phyloP scores from a whole-genome alignment of 2,113 vertebrate species.

The Takifugu bimaculatus region DNA sequence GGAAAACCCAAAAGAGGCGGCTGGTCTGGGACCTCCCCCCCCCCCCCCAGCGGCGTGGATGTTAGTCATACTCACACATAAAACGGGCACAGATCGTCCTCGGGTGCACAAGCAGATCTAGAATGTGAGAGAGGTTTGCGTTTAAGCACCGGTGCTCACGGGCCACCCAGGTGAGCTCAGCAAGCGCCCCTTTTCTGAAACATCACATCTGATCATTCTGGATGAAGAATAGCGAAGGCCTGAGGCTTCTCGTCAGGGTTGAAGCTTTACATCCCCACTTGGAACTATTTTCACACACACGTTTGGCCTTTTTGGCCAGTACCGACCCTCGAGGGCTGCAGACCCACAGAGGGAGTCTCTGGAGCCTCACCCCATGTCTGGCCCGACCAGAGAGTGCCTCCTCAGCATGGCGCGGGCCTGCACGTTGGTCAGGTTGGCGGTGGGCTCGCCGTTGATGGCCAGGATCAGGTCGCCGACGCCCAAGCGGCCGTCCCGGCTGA shows the following conservation, averaged over 20 bases:
- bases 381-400: conserved; percentile 89
- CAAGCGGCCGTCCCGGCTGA: conserved; percentile 89
- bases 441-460: conserved; percentile 89
- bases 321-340: no score
- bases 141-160: conserved; percentile 84
- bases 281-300: no score
- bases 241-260: neutral
- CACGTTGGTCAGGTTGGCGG: conserved; percentile 83
- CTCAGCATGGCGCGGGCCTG: conserved; percentile 92
- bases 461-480: conserved; percentile 90
- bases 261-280: no score
- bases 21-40: conserved; percentile 39
- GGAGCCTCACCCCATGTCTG: conserved; percentile 86
- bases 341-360: no score
- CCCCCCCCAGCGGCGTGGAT: conserved; percentile 66
- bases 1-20: conserved; percentile 53
- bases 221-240: no score
- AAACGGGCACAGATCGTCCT: conserved; percentile 91
- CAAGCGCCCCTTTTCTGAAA: conserved; percentile 56
- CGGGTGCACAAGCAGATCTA: conserved; percentile 94
- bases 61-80: conserved; percentile 95
- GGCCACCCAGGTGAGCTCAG: conserved; percentile 76
- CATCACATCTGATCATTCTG: conserved; percentile 7
- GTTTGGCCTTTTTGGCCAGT: no score
- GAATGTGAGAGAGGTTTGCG: conserved; percentile 85